Conservation (phyloP, 1,140 invertebrate genomes). For the Eurosta solidaginis region DNA sequence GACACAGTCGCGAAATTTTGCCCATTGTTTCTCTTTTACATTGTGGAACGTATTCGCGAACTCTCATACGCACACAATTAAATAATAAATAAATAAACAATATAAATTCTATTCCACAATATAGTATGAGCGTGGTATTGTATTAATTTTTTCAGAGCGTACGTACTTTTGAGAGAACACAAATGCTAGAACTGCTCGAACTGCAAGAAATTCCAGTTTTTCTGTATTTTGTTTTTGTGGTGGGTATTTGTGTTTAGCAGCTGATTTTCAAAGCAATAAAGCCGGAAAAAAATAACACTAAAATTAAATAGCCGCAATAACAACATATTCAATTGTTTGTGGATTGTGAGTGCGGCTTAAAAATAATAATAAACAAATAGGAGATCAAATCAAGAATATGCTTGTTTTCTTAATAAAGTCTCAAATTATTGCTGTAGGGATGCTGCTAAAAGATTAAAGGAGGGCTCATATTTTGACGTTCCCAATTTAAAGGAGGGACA, state of each 20-base stretch:
- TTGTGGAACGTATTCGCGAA: not conserved
- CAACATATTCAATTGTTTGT: not conserved
- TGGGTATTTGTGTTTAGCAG: not conserved
- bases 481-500: too few relatives aligned
- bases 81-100: not conserved
- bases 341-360: not conserved
- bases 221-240: slow-evolving; percentile 4
- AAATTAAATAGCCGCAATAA: not conserved
- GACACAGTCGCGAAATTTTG: too few relatives aligned
- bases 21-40: too few relatives aligned
- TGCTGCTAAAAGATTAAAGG: too few relatives aligned
- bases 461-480: too few relatives aligned
- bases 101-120: not conserved
- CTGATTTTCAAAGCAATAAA: slow-evolving; percentile 15
- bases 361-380: not conserved
- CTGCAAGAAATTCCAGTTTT: slow-evolving; percentile 27
- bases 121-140: not conserved
- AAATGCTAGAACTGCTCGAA: slow-evolving; percentile 10
- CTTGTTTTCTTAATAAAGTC: too few relatives aligned
- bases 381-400: too few relatives aligned
- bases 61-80: not conserved
- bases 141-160: not conserved
- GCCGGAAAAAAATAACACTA: not conserved
- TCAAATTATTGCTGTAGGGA: too few relatives aligned
- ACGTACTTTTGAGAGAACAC: not conserved